These are phyloP conservation scores for Oligia fasciuncula DNA, from an alignment of 2,888 invertebrate species.

Conservation along the genomic window DNA sequence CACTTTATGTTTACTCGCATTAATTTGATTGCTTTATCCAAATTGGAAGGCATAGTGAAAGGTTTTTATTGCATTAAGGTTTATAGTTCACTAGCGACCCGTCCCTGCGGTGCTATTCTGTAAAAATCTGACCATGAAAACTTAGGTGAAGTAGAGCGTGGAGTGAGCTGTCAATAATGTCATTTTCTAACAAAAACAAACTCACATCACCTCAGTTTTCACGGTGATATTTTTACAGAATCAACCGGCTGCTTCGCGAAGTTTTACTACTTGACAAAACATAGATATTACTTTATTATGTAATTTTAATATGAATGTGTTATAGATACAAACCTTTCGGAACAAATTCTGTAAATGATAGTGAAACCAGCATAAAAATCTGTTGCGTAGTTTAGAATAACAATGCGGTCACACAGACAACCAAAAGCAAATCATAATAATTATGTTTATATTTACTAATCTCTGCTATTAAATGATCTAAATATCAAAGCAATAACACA, in stretches of 20 bases:
- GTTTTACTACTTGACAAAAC: neutral
- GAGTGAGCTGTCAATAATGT: no score
- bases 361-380: neutral
- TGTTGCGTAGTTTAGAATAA: neutral
- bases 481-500: neutral
- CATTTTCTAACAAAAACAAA: no score
- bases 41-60: neutral
- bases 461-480: neutral
- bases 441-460: neutral
- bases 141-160: no score
- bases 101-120: neutral
- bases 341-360: neutral
- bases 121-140: no score
- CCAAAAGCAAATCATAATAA: neutral
- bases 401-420: neutral
- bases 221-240: no score
- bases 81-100: neutral
- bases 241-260: neutral
- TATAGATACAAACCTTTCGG: neutral
- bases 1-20: conserved; percentile 33
- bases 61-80: neutral
- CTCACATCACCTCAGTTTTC: no score
- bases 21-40: conserved; percentile 35
- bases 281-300: neutral
- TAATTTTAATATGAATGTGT: neutral